Evolutionary conservation across 2,113 vertebrate genomes (phyloP).

Genomic region (Chaetodon trifascialis): DNA sequence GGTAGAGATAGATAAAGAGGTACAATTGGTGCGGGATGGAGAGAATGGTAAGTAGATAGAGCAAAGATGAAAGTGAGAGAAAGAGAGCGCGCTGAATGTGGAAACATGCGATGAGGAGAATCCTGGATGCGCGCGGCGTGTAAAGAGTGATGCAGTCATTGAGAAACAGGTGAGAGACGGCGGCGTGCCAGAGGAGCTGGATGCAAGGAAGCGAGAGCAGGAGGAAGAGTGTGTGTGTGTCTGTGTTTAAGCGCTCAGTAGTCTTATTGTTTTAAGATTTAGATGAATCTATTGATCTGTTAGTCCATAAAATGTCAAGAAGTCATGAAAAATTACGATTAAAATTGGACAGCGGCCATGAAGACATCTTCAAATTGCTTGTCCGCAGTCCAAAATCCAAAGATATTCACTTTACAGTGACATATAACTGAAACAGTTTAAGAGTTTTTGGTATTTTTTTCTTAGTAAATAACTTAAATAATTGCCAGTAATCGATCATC

Average conservation of each 20-base stretch:
- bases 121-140: conserved; percentile 53
- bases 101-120: conserved; percentile 63
- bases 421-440: not conserved
- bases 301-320: not conserved
- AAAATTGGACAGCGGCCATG: not conserved
- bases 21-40: conserved; percentile 38
- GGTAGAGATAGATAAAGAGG: conserved; percentile 57
- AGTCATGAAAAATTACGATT: not conserved
- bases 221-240: not conserved
- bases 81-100: conserved; percentile 59
- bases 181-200: conserved; percentile 3
- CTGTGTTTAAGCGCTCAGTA: conserved; percentile 5
- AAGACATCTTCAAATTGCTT: not conserved
- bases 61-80: conserved; percentile 54
- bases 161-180: conserved; percentile 49
- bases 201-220: conserved; percentile 11
- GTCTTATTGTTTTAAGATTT: conserved; percentile 4
- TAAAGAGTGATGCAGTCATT: conserved; percentile 43
- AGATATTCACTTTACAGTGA: not conserved
- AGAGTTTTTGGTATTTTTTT: not conserved
- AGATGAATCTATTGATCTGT: not conserved
- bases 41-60: conserved; percentile 57
- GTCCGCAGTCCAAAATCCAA: not conserved
- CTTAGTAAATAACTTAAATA: not conserved
- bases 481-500: not conserved